A percentile compares a stretch with the other conserved stretches of the same genome.
phyloP scores from a whole-genome alignment of 2,888 invertebrate genomes.

The Drosophila kambysellisi region DNA sequence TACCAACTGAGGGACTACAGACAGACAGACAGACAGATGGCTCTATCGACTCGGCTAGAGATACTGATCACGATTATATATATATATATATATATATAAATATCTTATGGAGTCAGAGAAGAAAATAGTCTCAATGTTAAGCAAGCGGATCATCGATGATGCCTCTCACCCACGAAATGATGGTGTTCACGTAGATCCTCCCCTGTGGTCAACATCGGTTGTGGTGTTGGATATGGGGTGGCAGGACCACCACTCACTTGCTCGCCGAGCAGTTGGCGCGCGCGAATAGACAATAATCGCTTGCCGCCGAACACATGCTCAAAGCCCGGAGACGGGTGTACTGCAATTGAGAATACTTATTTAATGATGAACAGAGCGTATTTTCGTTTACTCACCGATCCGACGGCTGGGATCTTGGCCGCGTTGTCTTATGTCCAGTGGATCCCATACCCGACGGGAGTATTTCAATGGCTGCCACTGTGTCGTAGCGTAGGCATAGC shows the following conservation, averaged over 20 bases:
- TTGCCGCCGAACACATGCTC: constrained; percentile 32
- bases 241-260: neutral
- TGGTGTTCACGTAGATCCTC: constrained; percentile 30
- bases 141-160: neutral
- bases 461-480: constrained; percentile 31
- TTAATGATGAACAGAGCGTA: neutral
- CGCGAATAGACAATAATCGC: constrained; percentile 24
- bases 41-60: neutral
- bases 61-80: neutral
- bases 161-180: constrained; percentile 47
- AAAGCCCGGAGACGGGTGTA: constrained; percentile 34
- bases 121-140: neutral
- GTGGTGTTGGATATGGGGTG: constrained; percentile 15
- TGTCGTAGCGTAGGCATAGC: too few relatives aligned
- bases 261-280: constrained; percentile 44
- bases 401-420: constrained; percentile 32
- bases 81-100: too few relatives aligned
- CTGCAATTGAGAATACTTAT: constrained; percentile 9
- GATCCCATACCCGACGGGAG: constrained; percentile 37
- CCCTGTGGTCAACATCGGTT: constrained; percentile 20
- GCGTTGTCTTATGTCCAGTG: constrained; percentile 7
- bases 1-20: too few relatives aligned
- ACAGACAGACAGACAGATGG: neutral
- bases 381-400: constrained; percentile 14
- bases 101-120: neutral